These are phyloP conservation scores for Scolopax mira DNA, from an alignment of 2,113 vertebrate genomes.

Conservation along the genomic window DNA sequence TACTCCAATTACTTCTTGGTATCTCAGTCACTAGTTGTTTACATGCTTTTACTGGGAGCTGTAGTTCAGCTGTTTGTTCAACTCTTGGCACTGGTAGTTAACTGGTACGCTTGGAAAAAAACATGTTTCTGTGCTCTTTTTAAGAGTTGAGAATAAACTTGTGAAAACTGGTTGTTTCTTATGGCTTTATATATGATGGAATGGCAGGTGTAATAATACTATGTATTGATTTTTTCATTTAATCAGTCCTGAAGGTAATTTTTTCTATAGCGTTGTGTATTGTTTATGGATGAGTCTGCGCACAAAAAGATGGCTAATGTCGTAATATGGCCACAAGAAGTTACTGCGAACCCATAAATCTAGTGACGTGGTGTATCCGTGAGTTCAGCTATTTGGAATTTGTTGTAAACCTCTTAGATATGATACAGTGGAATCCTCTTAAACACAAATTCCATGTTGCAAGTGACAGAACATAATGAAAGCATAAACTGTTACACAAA, in stretches of 20 bases:
- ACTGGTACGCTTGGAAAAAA: neutral
- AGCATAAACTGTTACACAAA: conserved; percentile 71
- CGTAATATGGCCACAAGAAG: neutral
- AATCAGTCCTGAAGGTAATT: conserved; percentile 6
- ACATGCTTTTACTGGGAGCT: neutral
- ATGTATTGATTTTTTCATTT: conserved; percentile 33
- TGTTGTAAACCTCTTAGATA: conserved; percentile 73
- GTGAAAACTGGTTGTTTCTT: neutral
- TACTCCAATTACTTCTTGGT: neutral
- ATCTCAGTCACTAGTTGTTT: neutral
- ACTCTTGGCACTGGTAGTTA: neutral
- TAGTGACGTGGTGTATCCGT: neutral
- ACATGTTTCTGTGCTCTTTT: neutral
- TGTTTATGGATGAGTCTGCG: neutral
- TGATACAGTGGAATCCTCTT: conserved; percentile 73
- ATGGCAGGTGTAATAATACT: neutral
- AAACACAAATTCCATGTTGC: conserved; percentile 74
- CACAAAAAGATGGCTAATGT: neutral
- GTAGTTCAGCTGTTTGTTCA: neutral
- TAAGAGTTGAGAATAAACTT: neutral
- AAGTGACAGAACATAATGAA: conserved; percentile 73
- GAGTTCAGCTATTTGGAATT: conserved; percentile 66
- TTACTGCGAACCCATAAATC: conserved; percentile 39
- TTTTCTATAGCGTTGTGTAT: neutral
- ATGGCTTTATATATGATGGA: neutral